These are phyloP conservation scores for Sinocyclocheilus rhinocerous DNA, from an alignment of 2,113 vertebrate genomes.

Conservation along the genomic window DNA sequence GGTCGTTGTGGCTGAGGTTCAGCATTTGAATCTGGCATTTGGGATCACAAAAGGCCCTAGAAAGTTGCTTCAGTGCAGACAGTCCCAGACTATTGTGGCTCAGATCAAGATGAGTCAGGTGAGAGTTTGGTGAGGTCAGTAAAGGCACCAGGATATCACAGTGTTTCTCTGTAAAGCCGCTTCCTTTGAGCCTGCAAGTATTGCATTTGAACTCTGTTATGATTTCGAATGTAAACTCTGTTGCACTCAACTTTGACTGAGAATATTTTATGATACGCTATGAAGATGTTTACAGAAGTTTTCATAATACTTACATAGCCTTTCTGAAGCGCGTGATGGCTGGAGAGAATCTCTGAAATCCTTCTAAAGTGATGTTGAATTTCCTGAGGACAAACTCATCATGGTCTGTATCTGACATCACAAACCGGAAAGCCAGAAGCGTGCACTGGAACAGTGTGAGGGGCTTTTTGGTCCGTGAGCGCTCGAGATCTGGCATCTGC, in stretches of 20 bases:
- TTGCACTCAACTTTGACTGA: not conserved
- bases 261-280: not conserved
- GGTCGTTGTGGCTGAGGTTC: not conserved
- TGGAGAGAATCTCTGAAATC: conserved; percentile 23
- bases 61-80: not conserved
- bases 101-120: conserved; percentile 16
- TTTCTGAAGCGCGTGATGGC: conserved; percentile 20
- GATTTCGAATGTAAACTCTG: not conserved
- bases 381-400: conserved; percentile 41
- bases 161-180: conserved; percentile 5
- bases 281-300: not conserved
- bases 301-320: conserved; percentile 35
- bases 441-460: conserved; percentile 33
- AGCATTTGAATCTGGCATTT: not conserved
- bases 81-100: not conserved
- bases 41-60: not conserved
- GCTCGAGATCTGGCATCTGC: not conserved
- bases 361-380: conserved; percentile 41
- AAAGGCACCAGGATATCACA: not conserved
- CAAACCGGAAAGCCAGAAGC: conserved; percentile 27
- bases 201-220: too few relatives aligned
- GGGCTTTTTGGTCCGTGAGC: not conserved
- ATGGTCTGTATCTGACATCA: conserved; percentile 26
- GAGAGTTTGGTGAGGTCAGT: not conserved
- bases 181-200: not conserved